Base-by-base conservation (phyloP, 2,888 invertebrate genomes). In the Pyrgus malvae region DNA sequence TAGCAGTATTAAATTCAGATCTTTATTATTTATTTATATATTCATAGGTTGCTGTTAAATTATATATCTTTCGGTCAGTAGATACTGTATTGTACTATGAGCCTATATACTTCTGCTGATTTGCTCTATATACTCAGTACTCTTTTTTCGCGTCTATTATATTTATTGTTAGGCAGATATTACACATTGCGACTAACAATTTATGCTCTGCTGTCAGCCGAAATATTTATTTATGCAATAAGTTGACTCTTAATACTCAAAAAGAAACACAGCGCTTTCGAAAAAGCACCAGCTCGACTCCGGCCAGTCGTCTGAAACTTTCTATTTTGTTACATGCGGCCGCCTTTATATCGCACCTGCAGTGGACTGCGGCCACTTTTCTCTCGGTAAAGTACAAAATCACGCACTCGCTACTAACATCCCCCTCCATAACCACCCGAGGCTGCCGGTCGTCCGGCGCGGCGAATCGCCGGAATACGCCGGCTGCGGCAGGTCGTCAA, bases 371-470 rank as follows among this genome's bases (percentile, higher is more conserved):
- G 91, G 83, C 78, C 91, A 88, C 86, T 91, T 93, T 80, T 91
- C 92, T 84, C 87, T 92, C 81, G 93, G 93, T 92, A 93, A 93
- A 86, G 93, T 93, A 92, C 93, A 91, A 90, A 92, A 92, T 92
- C 93, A 92, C 91, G 92, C 92, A 85, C 87, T 84, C 83, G 84
- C 86, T 70, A 87, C 90, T 90, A 90, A 90, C 89, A 78, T 78
- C 69, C 75, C 80, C 69, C 82, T 82, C 73, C 82, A 76, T 80
- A 84, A 82, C 76, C 78, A 77, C 76, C 80, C 83, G 71, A 85
- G 83, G 78, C 69, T 80, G 64, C 74, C 79, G 70, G 70, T 69
- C 67, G 75, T 70, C 58, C 81, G 77, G 66, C 76, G 85, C 67
- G 76, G 81, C 69, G 82, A 74, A 61, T 81, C 84, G 58, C 80